Conservation (phyloP, 2,797 vertebrate species). For the Arctocebus calabarensis region DNA sequence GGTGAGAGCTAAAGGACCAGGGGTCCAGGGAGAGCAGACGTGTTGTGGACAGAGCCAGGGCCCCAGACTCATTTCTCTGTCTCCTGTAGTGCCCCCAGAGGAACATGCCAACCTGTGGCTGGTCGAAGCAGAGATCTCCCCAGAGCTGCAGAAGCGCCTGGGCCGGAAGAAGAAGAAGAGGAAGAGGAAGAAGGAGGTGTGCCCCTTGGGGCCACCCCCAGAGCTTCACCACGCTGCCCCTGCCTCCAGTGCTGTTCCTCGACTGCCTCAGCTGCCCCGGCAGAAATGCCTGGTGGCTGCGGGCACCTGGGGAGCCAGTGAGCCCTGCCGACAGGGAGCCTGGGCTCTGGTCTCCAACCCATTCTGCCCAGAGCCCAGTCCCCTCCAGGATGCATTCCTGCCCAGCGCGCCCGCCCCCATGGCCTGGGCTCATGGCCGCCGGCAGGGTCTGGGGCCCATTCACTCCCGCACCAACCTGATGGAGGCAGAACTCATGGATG, state of each 20-base stretch:
- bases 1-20: neutral
- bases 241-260: constrained; percentile 91
- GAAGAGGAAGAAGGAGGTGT: constrained; percentile 93
- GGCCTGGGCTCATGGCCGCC: constrained; percentile 88
- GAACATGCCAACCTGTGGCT: constrained; percentile 94
- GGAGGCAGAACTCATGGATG: constrained; percentile 95
- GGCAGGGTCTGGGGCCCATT: constrained; percentile 90
- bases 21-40: neutral
- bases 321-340: constrained; percentile 79
- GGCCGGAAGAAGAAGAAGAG: constrained; percentile 91
- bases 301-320: constrained; percentile 88
- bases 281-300: constrained; percentile 91
- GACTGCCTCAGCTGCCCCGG: constrained; percentile 93
- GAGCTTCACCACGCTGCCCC: constrained; percentile 74
- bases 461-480: constrained; percentile 97
- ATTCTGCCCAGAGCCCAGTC: constrained; percentile 85
- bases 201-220: constrained; percentile 74
- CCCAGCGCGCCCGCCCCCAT: constrained; percentile 79
- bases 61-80: neutral
- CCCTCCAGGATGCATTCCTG: constrained; percentile 78
- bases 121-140: constrained; percentile 94
- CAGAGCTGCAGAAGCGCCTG: constrained; percentile 92
- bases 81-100: constrained; percentile 92
- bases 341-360: constrained; percentile 87
- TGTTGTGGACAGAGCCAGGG: neutral